Conservation (phyloP, 2,888 invertebrate genomes). For the Drosophila limbata region DNA sequence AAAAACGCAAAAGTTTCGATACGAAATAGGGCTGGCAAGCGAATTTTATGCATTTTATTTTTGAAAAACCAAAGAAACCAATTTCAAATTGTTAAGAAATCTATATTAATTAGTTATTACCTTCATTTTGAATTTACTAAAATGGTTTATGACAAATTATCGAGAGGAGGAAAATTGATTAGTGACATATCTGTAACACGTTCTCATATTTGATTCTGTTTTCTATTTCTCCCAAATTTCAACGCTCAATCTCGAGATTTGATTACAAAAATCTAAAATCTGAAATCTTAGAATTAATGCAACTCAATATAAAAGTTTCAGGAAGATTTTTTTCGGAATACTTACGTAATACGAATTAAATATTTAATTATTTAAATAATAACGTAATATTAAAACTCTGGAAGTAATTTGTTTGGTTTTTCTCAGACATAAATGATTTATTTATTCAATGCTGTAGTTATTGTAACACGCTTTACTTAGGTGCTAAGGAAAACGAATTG, state of each 20-base stretch:
- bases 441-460: slow-evolving; percentile 69
- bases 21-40: slow-evolving; percentile 27
- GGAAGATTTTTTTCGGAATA: no score
- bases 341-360: no score
- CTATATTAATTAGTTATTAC: neutral
- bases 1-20: slow-evolving; percentile 5
- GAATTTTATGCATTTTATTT: neutral
- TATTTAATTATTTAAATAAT: no score
- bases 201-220: neutral
- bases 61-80: neutral
- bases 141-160: neutral
- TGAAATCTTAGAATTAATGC: neutral
- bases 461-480: slow-evolving; percentile 73
- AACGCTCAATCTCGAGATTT: neutral
- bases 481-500: slow-evolving; percentile 51
- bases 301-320: neutral
- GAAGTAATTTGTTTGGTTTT: neutral
- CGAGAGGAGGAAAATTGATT: neutral
- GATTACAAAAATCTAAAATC: neutral
- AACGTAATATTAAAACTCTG: no score
- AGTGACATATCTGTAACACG: neutral
- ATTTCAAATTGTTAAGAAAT: neutral
- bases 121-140: neutral
- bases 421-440: slow-evolving; percentile 50
- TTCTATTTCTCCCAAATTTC: neutral